These are phyloP conservation scores for Coenobita brevimanus DNA, from an alignment of 1,140 invertebrate species.

Conservation along the genomic window DNA sequence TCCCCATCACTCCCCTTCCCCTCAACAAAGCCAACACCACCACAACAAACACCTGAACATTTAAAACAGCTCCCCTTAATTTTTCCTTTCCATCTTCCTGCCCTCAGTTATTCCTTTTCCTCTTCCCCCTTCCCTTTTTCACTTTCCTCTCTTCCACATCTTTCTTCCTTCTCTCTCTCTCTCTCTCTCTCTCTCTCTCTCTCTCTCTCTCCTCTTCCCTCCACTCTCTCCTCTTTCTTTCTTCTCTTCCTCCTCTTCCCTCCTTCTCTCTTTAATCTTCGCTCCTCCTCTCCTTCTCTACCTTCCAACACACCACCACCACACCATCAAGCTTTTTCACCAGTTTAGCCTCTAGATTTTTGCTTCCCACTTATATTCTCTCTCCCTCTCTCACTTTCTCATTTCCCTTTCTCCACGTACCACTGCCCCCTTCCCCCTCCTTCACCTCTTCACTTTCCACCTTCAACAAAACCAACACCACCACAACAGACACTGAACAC, in stretches of 20 bases:
- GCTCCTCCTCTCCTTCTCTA: conserved; percentile 1
- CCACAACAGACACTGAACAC: too few relatives aligned
- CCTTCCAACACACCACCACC: background rate
- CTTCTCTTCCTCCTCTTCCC: background rate
- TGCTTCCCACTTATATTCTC: background rate
- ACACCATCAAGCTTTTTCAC: conserved; percentile 1
- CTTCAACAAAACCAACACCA: too few relatives aligned
- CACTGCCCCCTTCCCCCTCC: too few relatives aligned
- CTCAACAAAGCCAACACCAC: too few relatives aligned
- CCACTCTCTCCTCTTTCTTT: background rate
- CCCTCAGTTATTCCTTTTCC: too few relatives aligned
- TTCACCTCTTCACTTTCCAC: too few relatives aligned
- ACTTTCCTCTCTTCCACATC: background rate
- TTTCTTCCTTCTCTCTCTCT: background rate
- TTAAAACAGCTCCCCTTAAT: background rate
- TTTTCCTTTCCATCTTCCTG: too few relatives aligned
- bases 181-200: background rate
- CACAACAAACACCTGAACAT: too few relatives aligned
- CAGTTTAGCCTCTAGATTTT: background rate
- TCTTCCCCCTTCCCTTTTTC: too few relatives aligned
- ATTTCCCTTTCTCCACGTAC: too few relatives aligned
- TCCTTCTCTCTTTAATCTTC: background rate
- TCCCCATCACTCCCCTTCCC: background rate
- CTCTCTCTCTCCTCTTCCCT: background rate
- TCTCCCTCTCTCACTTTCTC: too few relatives aligned